phyloP scores from a whole-genome alignment of 2,888 invertebrate genomes.

The Rutpela maculata region DNA sequence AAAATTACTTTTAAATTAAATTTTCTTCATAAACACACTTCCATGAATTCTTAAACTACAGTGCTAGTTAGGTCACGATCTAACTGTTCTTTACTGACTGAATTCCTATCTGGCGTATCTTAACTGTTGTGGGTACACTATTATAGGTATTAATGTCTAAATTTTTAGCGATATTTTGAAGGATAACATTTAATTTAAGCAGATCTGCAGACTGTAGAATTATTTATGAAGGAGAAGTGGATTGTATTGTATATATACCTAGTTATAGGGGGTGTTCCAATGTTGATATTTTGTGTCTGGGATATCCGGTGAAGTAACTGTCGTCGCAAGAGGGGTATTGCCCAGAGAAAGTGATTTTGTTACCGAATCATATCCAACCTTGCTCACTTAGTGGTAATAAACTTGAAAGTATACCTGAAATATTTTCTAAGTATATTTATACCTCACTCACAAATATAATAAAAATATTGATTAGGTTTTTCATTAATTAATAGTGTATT shows the following conservation, averaged over 20 bases:
- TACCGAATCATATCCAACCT: slow-evolving; percentile 47
- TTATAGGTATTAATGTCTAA: slow-evolving; percentile 1
- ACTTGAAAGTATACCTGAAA: slow-evolving; percentile 51
- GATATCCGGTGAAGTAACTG: slow-evolving; percentile 60
- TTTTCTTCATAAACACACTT: slow-evolving; percentile 40
- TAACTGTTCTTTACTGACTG: slow-evolving; percentile 61
- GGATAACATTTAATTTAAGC: slow-evolving; percentile 6
- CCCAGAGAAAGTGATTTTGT: slow-evolving; percentile 72
- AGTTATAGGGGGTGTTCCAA: slow-evolving; percentile 48
- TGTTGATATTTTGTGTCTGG: slow-evolving; percentile 46
- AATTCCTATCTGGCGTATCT: slow-evolving; percentile 2
- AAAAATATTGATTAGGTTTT: too few species aligned
- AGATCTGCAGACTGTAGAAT: neutral
- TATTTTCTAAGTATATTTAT: neutral
- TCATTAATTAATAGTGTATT: too few species aligned
- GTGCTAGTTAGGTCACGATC: slow-evolving; percentile 60
- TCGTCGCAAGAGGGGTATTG: slow-evolving; percentile 61
- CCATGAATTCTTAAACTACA: neutral
- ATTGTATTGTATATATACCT: slow-evolving; percentile 45
- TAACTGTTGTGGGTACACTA: slow-evolving; percentile 17
- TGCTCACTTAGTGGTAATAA: slow-evolving; percentile 52
- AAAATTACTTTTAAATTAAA: slow-evolving; percentile 51
- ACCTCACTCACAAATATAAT: too few species aligned
- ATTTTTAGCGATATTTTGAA: slow-evolving; percentile 6
- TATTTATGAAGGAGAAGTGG: slow-evolving; percentile 1